Percentiles rank a stretch among this genome's conserved stretches.
Conservation (phyloP, 2,888 invertebrate genomes). For the Bellardia bayeri region DNA sequence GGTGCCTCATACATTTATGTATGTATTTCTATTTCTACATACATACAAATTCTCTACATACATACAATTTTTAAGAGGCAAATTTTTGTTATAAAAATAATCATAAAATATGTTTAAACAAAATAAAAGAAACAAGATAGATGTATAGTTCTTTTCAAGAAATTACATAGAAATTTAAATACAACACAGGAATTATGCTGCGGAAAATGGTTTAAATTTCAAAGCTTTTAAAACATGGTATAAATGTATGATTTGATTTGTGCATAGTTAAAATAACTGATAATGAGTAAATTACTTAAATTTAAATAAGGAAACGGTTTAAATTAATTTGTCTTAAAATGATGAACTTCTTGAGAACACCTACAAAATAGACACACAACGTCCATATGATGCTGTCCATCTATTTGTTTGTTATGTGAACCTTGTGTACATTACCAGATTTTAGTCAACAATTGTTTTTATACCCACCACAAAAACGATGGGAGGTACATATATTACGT, state of each 20-base stretch:
- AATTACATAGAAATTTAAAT: slow-evolving; percentile 22
- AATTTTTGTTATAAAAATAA: slow-evolving; percentile 47
- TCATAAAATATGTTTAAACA: slow-evolving; percentile 34
- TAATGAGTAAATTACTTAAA: not conserved
- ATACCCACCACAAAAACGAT: no score
- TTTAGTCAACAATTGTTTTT: no score
- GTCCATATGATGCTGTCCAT: no score
- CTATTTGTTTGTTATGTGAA: no score
- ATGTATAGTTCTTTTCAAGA: slow-evolving; percentile 7
- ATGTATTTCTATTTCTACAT: no score
- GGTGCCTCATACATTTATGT: not conserved
- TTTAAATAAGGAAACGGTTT: no score
- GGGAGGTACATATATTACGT: no score
- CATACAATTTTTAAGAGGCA: slow-evolving; percentile 4
- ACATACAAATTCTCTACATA: no score
- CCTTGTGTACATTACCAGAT: no score
- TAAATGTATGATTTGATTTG: not conserved
- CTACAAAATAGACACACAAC: no score
- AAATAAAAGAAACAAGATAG: not conserved
- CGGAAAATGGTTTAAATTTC: not conserved
- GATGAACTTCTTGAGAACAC: no score
- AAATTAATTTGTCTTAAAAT: no score
- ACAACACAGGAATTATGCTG: not conserved
- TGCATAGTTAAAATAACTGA: not conserved
- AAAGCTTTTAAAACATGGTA: not conserved